phyloP scores from a whole-genome alignment of 2,113 vertebrate genomes.

The Speoplatyrhinus poulsoni region DNA sequence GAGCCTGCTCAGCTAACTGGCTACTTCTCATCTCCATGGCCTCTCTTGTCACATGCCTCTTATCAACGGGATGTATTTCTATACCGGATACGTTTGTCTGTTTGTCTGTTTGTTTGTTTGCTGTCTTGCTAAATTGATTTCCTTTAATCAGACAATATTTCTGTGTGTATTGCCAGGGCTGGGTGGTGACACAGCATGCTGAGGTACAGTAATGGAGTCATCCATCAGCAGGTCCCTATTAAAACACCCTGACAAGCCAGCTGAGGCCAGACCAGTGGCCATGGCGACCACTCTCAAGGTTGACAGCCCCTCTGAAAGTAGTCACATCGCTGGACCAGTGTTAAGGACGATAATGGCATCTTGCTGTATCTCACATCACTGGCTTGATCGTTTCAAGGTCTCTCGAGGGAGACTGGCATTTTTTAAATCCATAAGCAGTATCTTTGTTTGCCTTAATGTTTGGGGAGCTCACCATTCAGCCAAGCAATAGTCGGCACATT shows the following conservation, averaged over 20 bases:
- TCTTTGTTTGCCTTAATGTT: neutral
- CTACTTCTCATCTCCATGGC: slow-evolving; percentile 40
- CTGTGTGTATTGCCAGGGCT: slow-evolving; percentile 37
- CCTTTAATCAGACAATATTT: slow-evolving; percentile 57
- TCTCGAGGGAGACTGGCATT: neutral
- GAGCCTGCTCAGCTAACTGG: slow-evolving; percentile 12
- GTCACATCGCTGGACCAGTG: neutral
- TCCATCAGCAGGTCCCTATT: slow-evolving; percentile 70
- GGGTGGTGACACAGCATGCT: slow-evolving; percentile 68
- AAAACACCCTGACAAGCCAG: slow-evolving; percentile 69
- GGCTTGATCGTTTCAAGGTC: neutral
- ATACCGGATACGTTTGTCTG: slow-evolving; percentile 49
- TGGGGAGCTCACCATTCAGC: neutral
- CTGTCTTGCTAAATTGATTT: slow-evolving; percentile 60
- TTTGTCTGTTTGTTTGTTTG: slow-evolving; percentile 66
- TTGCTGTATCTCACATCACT: slow-evolving; percentile 1
- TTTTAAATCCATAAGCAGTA: neutral
- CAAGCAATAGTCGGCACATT: neutral
- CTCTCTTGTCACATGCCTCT: slow-evolving; percentile 47
- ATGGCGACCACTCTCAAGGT: slow-evolving; percentile 60
- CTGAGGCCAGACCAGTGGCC: slow-evolving; percentile 63
- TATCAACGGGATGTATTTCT: slow-evolving; percentile 68
- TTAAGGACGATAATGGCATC: neutral
- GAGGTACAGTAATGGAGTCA: slow-evolving; percentile 73
- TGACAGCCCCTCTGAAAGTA: slow-evolving; percentile 50